These are phyloP conservation scores for Sebastes wilsoni DNA, from an alignment of 2,797 vertebrate species.

Conservation along the genomic window DNA sequence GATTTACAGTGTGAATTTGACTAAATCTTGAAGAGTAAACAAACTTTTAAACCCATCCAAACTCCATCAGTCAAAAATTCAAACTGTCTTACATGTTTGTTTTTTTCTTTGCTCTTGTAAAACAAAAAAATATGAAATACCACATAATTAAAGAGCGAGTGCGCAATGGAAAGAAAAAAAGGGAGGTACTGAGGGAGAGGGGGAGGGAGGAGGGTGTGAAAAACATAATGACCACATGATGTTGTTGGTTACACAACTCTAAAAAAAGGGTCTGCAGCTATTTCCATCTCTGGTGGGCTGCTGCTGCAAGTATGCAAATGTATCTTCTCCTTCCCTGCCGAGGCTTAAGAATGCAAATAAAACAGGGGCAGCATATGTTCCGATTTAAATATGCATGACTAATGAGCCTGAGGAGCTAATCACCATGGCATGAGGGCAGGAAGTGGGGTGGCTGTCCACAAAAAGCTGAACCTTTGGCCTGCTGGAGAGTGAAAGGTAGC, in stretches of 20 bases:
- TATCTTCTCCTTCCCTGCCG: constrained; percentile 34
- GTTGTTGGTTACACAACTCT: constrained; percentile 41
- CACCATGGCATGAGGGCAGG: background rate
- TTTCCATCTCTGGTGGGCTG: constrained; percentile 50
- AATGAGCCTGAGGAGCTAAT: constrained; percentile 50
- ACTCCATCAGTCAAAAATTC: background rate
- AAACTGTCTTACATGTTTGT: background rate
- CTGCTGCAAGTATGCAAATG: constrained; percentile 50
- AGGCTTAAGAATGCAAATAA: constrained; percentile 60
- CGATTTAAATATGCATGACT: constrained; percentile 42
- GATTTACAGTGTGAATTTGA: background rate
- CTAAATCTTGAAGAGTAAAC: background rate
- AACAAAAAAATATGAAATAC: background rate
- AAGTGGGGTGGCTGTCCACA: background rate
- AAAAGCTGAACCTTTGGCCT: constrained; percentile 29
- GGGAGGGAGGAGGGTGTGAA: background rate
- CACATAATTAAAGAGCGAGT: constrained; percentile 12
- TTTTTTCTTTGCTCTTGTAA: background rate
- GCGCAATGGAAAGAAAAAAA: background rate
- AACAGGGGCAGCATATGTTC: constrained; percentile 62
- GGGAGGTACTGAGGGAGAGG: background rate
- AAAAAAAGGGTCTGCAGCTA: constrained; percentile 38
- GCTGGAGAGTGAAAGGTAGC: background rate
- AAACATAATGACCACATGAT: constrained; percentile 46
- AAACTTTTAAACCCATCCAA: background rate